Base-by-base conservation (phyloP, 2,113 vertebrate genomes). In the Amia ocellicauda region DNA sequence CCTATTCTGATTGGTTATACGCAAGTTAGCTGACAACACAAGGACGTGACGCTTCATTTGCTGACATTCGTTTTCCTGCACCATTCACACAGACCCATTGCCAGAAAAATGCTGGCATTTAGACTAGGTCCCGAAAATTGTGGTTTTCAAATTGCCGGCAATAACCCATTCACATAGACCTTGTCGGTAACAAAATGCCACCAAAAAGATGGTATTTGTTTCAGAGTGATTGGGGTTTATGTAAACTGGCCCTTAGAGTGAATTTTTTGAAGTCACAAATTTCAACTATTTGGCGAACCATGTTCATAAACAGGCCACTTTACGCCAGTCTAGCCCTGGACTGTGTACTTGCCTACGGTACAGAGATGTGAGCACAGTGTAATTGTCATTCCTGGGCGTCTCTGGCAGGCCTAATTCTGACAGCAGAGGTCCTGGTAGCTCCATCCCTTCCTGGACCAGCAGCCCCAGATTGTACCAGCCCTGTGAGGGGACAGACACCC, bases 391-490 rank as follows among this genome's bases (percentile, higher is more conserved):
- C 54, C 75, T 43, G 36, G 78, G 78, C 1, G 87, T 73, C 2
- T 81, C 73, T 24, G 78, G 74, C 10, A 91, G 65, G 50, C 80
- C 79, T 1, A 91, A 80, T 5, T 86, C 74, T 28, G 19, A 70
- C 36, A 91, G 60, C 14, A 86, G 7, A 17, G 73, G 70, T 11
- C 80, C 47, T 0, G 86, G 77, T 36, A 88, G 76, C 62, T 47
- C 78, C 72, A 78, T 78, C 27, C 82, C 88, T 19, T 86, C 83
- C 53, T 89, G 84, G 47, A 73, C 72, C 17, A 91, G 85, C 43
- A 86, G 65, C 20, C 87, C 90, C 23, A 91, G 81, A 77, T 80
- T 90, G 64, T 89, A 88, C 83, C 85, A 89, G 45, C 86, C 90
- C 90, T 91, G 69, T 11, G 40, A 60, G 26, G 66, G 63, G 65